A percentile compares a stretch with the other conserved stretches of the same genome.
Conservation (phyloP, 2,888 invertebrate species). For the Torymus auratus region DNA sequence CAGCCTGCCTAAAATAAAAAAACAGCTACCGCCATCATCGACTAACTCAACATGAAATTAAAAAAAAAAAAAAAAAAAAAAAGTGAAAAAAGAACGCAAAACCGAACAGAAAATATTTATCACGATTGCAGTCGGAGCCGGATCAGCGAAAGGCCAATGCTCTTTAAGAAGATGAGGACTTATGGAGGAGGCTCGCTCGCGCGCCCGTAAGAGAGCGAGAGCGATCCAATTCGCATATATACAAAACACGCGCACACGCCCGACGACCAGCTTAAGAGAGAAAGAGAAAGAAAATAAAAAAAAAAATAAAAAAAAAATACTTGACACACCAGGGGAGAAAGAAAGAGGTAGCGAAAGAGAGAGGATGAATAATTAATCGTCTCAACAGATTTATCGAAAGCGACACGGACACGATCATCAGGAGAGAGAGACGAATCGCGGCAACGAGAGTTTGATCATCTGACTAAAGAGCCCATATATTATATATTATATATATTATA, state of each 20-base stretch:
- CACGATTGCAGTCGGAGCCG: conserved; percentile 59
- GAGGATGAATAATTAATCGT: neutral
- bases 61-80: conserved; percentile 35
- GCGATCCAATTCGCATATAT: conserved; percentile 34
- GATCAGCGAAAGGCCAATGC: conserved; percentile 59
- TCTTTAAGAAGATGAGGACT: conserved; percentile 54
- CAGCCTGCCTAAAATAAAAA: neutral
- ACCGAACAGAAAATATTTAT: conserved; percentile 55
- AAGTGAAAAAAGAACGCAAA: conserved; percentile 30
- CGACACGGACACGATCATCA: conserved; percentile 8
- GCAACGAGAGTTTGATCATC: conserved; percentile 9
- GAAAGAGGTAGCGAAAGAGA: conserved; percentile 25
- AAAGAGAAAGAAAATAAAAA: neutral
- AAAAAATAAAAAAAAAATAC: neutral
- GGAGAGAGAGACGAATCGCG: conserved; percentile 28
- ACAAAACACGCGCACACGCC: conserved; percentile 36
- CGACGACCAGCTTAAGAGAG: conserved; percentile 11
- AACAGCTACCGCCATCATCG: neutral
- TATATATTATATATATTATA: too few relatives aligned
- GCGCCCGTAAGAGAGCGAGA: conserved; percentile 4
- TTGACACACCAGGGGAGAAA: conserved; percentile 13
- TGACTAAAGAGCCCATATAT: too few relatives aligned
- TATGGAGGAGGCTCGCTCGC: neutral
- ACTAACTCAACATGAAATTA: neutral
- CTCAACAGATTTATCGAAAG: too few relatives aligned